Base-by-base conservation (phyloP, 2,113 vertebrate genomes). In the Cercocebus atys region DNA sequence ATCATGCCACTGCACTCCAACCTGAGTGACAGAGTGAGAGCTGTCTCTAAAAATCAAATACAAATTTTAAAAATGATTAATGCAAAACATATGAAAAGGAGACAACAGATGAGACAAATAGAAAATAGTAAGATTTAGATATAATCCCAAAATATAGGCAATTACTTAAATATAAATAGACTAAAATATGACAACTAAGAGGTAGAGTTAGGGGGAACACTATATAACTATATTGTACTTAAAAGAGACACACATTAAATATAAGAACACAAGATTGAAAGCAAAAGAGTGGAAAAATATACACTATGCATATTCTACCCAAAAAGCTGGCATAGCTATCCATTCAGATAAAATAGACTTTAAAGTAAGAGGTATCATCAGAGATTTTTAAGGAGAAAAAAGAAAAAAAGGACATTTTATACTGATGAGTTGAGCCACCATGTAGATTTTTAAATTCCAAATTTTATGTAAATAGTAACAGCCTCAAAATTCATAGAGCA, bases 131-230 rank as follows among this genome's bases (percentile, higher is more conserved):
- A 45, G 47, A 38, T 93, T 92, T 68, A 86, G 5, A 66, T 38
- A 43, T 61, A 93, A 70, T 86, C 66, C 50, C 25, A 14, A 50
- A 81, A 12, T 68, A 91, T 66, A 32, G 12, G 50, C 35, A 85
- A 59, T 75, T 73, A 90, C 75, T 87, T 91, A 81, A 64, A 92
- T 80, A 89, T 75, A 92, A 93, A 85, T 10, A 70, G 43, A 59
- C 25, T 88, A 93, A 45, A 87, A 64, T 70, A 70, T 55, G 83
- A 55, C 59, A 90, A 87, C 23, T 70, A 75, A 90, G 81, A 96
- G 66, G 55, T 2, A 1, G 3, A 27, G 35, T 76, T 20, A 11
- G 43, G 32, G 30, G 8, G 38, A 78, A 61, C 8, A 68, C 9
- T 14, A 61, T 18, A n/a, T 55, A n/a, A 82, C n/a, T 16, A 32